These are phyloP conservation scores for Leptinotarsa rubiginosa DNA, from an alignment of 2,888 invertebrate genomes.

Conservation along the genomic window DNA sequence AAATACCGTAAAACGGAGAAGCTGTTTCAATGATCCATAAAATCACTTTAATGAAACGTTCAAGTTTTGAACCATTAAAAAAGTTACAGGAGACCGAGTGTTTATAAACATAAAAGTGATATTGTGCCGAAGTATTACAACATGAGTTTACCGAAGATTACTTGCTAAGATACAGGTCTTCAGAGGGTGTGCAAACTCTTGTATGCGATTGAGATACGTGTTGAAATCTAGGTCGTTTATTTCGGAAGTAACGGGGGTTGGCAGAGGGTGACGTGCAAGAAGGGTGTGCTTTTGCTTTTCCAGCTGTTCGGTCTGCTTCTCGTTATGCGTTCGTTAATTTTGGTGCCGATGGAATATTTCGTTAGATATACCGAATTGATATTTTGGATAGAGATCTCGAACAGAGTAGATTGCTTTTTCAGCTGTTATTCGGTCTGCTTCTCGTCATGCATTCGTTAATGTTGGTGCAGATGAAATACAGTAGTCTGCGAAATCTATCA, in stretches of 20 bases:
- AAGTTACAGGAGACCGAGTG: not conserved
- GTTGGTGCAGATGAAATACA: too few relatives aligned
- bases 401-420: not conserved
- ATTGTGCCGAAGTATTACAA: not conserved
- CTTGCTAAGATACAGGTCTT: not conserved
- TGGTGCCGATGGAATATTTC: too few relatives aligned
- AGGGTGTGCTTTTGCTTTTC: conserved; percentile 6
- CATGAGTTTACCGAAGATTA: not conserved
- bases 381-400: too few relatives aligned
- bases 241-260: not conserved
- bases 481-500: too few relatives aligned
- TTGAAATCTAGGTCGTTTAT: not conserved
- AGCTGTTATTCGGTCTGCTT: not conserved
- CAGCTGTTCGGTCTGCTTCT: conserved; percentile 2
- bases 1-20: not conserved
- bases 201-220: not conserved
- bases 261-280: not conserved
- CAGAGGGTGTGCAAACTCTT: not conserved
- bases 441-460: too few relatives aligned
- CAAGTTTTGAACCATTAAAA: not conserved
- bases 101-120: conserved; percentile 1
- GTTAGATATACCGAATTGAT: too few relatives aligned
- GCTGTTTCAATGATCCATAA: not conserved
- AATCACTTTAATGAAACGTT: not conserved
- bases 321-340: not conserved